Conservation (phyloP, 2,888 invertebrate genomes). For the Anoplius nigerrimus region DNA sequence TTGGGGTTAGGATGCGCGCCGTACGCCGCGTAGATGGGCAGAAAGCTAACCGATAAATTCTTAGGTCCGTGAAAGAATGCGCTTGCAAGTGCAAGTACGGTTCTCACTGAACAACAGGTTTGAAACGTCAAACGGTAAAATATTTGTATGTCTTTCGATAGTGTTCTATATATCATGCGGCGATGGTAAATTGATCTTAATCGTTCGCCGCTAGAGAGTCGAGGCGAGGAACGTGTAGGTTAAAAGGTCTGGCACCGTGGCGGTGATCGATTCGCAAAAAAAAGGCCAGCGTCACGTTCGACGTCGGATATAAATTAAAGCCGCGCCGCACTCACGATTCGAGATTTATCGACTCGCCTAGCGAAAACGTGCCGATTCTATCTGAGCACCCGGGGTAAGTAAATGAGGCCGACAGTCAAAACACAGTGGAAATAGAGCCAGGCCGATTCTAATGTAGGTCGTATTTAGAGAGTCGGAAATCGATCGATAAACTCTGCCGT, state of each 20-base stretch:
- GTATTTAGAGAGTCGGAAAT: conserved; percentile 22
- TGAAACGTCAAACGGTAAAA: too few relatives aligned
- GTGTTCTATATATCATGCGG: too few relatives aligned
- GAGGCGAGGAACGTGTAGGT: background rate
- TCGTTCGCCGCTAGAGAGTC: background rate
- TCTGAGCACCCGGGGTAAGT: conserved; percentile 13
- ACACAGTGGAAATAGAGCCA: conserved; percentile 48
- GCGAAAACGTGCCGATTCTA: conserved; percentile 31
- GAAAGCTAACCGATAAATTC: too few relatives aligned
- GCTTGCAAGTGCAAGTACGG: too few relatives aligned
- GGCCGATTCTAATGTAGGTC: conserved; percentile 19
- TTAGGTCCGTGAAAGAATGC: too few relatives aligned
- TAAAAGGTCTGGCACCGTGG: background rate
- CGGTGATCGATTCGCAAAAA: conserved; percentile 13
- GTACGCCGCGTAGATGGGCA: too few relatives aligned
- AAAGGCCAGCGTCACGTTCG: conserved; percentile 16
- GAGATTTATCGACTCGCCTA: conserved; percentile 29
- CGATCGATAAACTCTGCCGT: background rate
- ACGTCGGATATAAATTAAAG: conserved; percentile 19
- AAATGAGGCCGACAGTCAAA: conserved; percentile 44
- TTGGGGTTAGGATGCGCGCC: too few relatives aligned
- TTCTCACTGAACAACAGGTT: too few relatives aligned
- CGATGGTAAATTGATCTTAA: background rate
- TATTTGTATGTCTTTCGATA: too few relatives aligned
- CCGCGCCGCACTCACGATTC: conserved; percentile 7